Conservation (phyloP, 2,113 vertebrate genomes). For the Microtus montanus region DNA sequence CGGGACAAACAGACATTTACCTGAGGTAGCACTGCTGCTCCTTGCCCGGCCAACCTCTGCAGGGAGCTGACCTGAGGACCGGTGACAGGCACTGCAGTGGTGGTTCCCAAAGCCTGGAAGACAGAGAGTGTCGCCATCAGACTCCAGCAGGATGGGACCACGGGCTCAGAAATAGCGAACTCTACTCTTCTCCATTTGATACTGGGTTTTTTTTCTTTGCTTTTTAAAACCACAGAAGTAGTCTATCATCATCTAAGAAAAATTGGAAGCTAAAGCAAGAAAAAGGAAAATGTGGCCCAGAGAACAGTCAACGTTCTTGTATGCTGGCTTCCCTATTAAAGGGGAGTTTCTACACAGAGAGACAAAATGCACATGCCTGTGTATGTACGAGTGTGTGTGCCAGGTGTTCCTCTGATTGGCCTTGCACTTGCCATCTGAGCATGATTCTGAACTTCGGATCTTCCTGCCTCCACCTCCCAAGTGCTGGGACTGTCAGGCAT, state of each 20-base stretch:
- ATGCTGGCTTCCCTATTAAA: not conserved
- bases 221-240: not conserved
- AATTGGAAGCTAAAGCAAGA: not conserved
- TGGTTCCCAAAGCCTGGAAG: conserved; percentile 93
- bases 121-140: not conserved
- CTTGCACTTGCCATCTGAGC: not conserved
- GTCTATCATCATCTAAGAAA: not conserved
- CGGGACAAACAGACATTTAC: conserved; percentile 80
- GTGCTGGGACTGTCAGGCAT: not conserved
- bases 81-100: conserved; percentile 94
- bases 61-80: conserved; percentile 99
- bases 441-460: not conserved
- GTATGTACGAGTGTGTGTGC: not conserved
- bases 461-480: not conserved
- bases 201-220: not conserved
- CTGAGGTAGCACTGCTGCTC: conserved; percentile 98
- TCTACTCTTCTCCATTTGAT: too few relatives aligned
- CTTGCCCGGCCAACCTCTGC: conserved; percentile 97
- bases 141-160: not conserved
- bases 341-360: not conserved
- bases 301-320: not conserved
- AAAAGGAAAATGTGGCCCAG: not conserved
- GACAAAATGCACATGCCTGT: rapidly evolving
- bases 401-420: not conserved
- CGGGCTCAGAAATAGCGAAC: not conserved